Evolutionary conservation across 2,888 invertebrate species (phyloP), one percentile per base, ranked within the genome.

Genomic region (Euzetes globulus): DNA sequence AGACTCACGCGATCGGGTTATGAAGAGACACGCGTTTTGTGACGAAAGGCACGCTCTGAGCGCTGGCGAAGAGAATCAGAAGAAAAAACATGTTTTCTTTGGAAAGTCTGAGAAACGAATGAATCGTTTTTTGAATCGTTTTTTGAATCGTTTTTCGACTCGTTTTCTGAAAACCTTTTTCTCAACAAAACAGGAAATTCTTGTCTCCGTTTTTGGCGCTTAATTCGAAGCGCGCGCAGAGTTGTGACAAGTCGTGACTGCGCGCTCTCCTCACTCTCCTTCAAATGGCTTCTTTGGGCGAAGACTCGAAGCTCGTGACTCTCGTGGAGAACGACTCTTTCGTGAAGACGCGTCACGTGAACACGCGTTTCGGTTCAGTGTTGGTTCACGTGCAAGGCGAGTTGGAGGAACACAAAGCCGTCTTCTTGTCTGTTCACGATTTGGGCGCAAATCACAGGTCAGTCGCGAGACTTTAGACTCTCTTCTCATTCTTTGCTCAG

Each of bases 401-500:
- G 83, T 83, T 91, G 79, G 87, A 88, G 80, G 90, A 91, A 80
- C 90, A 90, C 7, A 85, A 89, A 83, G 91, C 91, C 76, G 88
- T 91, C 78, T 91, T 94, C 81, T 84, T 94, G 73, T 94, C 93
- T 41, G 91, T 93, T 0, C 93, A 94, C 83, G 93, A 94, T 83
- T 86, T 94, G 80, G 93, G 93, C 81, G 84, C 85, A 77, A 86
- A 86, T 80, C 84, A 85, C 85, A 79, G 83, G 84, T 83, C 25
- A 52, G n/a, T 78, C 60, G 68, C 74, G 7, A 11, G 13, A 68
- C 19, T n/a, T n/a, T n/a, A n/a, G n/a, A n/a, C n/a, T n/a, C n/a
- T n/a, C n/a, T n/a, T 19, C 19, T n/a, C 3, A 11, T 63, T 41
- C 4, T 55, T 15, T 33, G 19, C 11, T 9, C 29, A 75, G 75